phyloP scores from a whole-genome alignment of 1,140 invertebrate species.

The Pseudachorutes palmiensis region DNA sequence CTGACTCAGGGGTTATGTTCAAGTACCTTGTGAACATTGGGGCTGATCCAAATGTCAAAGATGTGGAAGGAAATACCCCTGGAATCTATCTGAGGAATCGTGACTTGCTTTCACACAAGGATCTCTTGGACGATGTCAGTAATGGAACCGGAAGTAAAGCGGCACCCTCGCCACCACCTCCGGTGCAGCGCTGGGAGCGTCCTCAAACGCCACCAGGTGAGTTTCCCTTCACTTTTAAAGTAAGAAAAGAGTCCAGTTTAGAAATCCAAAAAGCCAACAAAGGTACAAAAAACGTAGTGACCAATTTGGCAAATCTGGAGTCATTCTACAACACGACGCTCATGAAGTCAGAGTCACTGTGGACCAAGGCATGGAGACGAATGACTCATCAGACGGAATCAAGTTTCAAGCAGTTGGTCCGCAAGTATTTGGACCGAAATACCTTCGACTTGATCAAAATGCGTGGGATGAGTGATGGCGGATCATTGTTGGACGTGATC shows the following conservation, averaged over 20 bases:
- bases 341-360: slow-evolving; percentile 24
- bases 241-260: background rate
- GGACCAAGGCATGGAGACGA: slow-evolving; percentile 27
- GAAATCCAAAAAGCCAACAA: slow-evolving; percentile 21
- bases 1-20: slow-evolving; percentile 80
- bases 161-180: background rate
- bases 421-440: slow-evolving; percentile 21
- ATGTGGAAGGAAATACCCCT: slow-evolving; percentile 48
- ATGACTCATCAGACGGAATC: slow-evolving; percentile 13
- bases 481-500: slow-evolving; percentile 32
- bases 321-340: slow-evolving; percentile 22
- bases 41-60: slow-evolving; percentile 67
- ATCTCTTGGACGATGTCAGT: slow-evolving; percentile 14
- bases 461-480: slow-evolving; percentile 22
- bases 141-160: background rate
- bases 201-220: slow-evolving; percentile 24
- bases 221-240: background rate
- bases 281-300: slow-evolving; percentile 8
- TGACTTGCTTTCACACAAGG: slow-evolving; percentile 54
- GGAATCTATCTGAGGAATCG: slow-evolving; percentile 62
- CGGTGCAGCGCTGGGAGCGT: slow-evolving; percentile 32
- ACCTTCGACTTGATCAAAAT: slow-evolving; percentile 23
- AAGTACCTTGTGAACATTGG: slow-evolving; percentile 74
- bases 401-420: slow-evolving; percentile 17
- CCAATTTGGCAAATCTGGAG: slow-evolving; percentile 17